phyloP scores from a whole-genome alignment of 2,113 vertebrate species.

The Sphaerodactylus townsendi region DNA sequence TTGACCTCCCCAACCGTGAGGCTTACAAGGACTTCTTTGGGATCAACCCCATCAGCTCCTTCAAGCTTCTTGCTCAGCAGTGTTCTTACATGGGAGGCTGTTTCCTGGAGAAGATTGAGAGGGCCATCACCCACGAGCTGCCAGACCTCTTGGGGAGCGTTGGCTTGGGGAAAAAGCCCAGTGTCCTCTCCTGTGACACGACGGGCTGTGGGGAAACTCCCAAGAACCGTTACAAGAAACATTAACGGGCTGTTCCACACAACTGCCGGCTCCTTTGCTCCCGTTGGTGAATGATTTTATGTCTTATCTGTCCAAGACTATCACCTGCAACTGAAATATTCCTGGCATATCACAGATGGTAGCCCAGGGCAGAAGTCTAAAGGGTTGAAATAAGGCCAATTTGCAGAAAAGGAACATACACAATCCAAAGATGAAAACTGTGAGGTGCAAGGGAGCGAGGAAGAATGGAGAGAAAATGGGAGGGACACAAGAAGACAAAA shows the following conservation, averaged over 20 bases:
- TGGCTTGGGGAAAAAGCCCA: slow-evolving; percentile 88
- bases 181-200: slow-evolving; percentile 87
- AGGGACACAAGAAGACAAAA: neutral
- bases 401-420: neutral
- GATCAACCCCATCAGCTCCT: slow-evolving; percentile 88
- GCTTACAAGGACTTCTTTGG: slow-evolving; percentile 99
- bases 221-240: slow-evolving; percentile 88
- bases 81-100: slow-evolving; percentile 97
- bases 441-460: neutral
- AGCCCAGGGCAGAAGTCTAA: neutral
- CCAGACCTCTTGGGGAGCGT: slow-evolving; percentile 91
- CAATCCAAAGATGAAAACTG: neutral
- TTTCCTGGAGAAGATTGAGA: slow-evolving; percentile 95
- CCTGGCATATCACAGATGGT: neutral
- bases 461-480: neutral
- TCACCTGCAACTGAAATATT: too few species aligned
- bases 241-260: slow-evolving; percentile 60
- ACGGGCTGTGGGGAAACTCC: slow-evolving; percentile 93
- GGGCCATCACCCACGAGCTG: slow-evolving; percentile 92
- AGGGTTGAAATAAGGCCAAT: neutral
- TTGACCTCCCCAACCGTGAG: slow-evolving; percentile 94
- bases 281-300: slow-evolving; percentile 73
- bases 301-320: slow-evolving; percentile 75
- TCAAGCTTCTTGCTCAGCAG: slow-evolving; percentile 92
- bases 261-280: slow-evolving; percentile 53